Evolutionary conservation across 2,113 vertebrate species (phyloP).

Genomic region (Cisticola juncidis): DNA sequence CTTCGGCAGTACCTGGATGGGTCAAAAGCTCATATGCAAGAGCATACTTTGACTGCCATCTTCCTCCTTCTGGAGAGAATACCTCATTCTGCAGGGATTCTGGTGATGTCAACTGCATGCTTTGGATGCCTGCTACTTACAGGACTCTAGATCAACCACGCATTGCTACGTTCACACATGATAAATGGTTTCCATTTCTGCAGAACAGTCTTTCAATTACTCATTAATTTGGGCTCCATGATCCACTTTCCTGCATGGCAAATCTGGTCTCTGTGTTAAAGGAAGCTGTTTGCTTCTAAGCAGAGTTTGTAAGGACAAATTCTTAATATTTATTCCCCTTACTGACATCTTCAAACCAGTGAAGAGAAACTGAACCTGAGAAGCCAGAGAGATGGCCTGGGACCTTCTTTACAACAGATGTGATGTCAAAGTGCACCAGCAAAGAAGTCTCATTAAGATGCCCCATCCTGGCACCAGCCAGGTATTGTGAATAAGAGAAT

Average conservation of each 20-base stretch:
- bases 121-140: not conserved
- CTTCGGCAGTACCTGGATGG: not conserved
- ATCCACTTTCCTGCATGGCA: not conserved
- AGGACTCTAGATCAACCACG: not conserved
- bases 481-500: not conserved
- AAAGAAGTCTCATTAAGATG: not conserved
- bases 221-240: not conserved
- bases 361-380: not conserved
- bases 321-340: not conserved
- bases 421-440: not conserved
- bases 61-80: not conserved
- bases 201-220: not conserved
- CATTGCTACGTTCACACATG: not conserved
- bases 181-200: slow-evolving; percentile 3
- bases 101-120: not conserved
- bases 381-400: not conserved
- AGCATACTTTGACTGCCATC: not conserved
- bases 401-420: not conserved
- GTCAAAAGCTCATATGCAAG: not conserved
- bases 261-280: not conserved
- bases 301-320: not conserved
- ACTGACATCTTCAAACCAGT: not conserved
- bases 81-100: not conserved
- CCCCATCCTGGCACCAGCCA: not conserved
- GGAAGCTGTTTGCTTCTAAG: not conserved